These are phyloP conservation scores for Phaenicophaeus curvirostris DNA, from an alignment of 2,797 vertebrate genomes.

Conservation along the genomic window DNA sequence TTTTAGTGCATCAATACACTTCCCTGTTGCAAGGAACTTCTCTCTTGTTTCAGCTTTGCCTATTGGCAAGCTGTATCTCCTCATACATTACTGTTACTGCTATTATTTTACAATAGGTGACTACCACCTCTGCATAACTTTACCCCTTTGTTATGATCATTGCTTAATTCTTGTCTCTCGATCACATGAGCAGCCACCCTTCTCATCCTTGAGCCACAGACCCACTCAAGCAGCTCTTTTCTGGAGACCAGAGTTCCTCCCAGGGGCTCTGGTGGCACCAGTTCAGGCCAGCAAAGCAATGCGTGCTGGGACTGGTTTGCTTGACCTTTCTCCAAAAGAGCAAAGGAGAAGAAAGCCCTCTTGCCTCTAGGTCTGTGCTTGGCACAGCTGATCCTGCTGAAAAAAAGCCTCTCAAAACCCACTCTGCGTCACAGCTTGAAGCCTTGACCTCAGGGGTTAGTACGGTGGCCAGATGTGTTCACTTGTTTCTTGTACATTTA, in stretches of 20 bases:
- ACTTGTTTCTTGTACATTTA: background rate
- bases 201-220: background rate
- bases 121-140: background rate
- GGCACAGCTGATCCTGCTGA: background rate
- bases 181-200: background rate
- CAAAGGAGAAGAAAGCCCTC: background rate
- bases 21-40: background rate
- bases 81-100: rapidly evolving
- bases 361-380: background rate
- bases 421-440: background rate
- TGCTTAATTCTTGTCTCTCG: background rate
- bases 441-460: background rate
- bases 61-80: background rate
- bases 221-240: no score
- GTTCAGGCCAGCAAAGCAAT: background rate
- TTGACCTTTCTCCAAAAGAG: background rate
- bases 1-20: background rate
- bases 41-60: background rate
- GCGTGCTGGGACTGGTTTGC: rapidly evolving
- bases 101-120: background rate
- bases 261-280: background rate
- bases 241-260: background rate
- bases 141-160: background rate
- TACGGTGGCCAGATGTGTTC: rapidly evolving
- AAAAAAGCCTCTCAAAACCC: background rate